A percentile compares a stretch with the other conserved stretches of the same genome.
phyloP scores from a whole-genome alignment of 2,888 invertebrate species.

The Idaea biselata region DNA sequence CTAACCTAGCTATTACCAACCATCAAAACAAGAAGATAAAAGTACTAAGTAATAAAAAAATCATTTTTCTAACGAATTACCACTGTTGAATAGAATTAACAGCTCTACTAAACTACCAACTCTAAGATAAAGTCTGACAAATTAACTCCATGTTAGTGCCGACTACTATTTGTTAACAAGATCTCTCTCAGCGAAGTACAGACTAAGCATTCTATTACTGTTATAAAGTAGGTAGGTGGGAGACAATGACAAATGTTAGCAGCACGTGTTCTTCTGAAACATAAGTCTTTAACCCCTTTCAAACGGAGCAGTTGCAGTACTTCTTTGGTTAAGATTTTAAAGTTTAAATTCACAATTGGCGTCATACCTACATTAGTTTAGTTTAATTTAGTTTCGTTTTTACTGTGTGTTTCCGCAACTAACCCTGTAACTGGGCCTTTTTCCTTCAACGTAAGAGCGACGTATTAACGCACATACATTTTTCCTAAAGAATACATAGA shows the following conservation, averaged over 20 bases:
- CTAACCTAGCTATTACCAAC: too few relatives aligned
- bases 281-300: not conserved
- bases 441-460: too few relatives aligned
- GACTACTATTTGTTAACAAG: slow-evolving; percentile 4
- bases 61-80: not conserved
- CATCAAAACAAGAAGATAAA: too few relatives aligned
- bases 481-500: too few relatives aligned
- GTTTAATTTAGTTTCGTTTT: too few relatives aligned
- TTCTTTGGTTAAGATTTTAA: not conserved
- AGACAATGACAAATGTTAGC: not conserved
- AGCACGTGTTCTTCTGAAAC: slow-evolving; percentile 1
- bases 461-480: too few relatives aligned
- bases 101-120: not conserved
- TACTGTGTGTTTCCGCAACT: too few relatives aligned
- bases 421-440: too few relatives aligned
- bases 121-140: slow-evolving; percentile 6
- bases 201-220: slow-evolving; percentile 1
- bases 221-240: not conserved
- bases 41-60: not conserved
- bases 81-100: not conserved
- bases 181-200: slow-evolving; percentile 1
- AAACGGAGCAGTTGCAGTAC: not conserved
- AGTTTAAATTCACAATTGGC: not conserved
- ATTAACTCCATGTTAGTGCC: not conserved
- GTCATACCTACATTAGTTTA: not conserved